Evolutionary conservation across 2,113 vertebrate genomes (phyloP).

Genomic region (Chaenocephalus aceratus): DNA sequence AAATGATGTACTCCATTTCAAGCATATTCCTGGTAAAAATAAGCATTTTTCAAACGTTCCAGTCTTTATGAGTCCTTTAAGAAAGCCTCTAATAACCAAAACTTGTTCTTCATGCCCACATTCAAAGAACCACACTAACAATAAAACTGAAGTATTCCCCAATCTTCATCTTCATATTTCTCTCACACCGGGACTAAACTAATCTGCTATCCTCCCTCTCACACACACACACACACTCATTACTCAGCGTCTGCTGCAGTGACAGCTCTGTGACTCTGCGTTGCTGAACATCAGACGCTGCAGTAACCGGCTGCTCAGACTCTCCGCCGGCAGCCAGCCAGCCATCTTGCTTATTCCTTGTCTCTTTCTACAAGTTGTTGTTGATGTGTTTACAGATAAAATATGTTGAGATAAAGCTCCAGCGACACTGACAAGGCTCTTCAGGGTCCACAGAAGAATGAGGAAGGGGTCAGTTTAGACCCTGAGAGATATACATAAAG

Average conservation of each 20-base stretch:
- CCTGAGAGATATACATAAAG: background rate
- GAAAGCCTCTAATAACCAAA: no score
- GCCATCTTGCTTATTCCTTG: fast-evolving
- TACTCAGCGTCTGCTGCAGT: slow-evolving; percentile 59
- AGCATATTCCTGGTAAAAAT: background rate
- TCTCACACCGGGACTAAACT: slow-evolving; percentile 9
- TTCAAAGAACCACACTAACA: slow-evolving; percentile 5
- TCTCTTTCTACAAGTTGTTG: background rate
- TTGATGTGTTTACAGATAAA: background rate
- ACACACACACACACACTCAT: background rate
- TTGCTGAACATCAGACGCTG: slow-evolving; percentile 18
- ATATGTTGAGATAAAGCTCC: background rate
- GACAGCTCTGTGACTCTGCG: slow-evolving; percentile 51
- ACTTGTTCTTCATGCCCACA: background rate
- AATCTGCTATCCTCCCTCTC: background rate
- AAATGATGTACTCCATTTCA: no score
- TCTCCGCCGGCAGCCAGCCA: slow-evolving; percentile 10
- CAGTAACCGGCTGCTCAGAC: slow-evolving; percentile 43
- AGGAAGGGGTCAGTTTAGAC: background rate
- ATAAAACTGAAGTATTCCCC: no score
- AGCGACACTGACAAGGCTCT: background rate
- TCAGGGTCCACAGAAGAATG: background rate
- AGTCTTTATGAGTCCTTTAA: no score
- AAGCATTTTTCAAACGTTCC: no score
- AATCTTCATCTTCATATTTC: no score